Percentiles rank a stretch among this genome's conserved stretches.
Evolutionary conservation across 2,888 invertebrate species (phyloP).

Genomic region (Apantesis nais): DNA sequence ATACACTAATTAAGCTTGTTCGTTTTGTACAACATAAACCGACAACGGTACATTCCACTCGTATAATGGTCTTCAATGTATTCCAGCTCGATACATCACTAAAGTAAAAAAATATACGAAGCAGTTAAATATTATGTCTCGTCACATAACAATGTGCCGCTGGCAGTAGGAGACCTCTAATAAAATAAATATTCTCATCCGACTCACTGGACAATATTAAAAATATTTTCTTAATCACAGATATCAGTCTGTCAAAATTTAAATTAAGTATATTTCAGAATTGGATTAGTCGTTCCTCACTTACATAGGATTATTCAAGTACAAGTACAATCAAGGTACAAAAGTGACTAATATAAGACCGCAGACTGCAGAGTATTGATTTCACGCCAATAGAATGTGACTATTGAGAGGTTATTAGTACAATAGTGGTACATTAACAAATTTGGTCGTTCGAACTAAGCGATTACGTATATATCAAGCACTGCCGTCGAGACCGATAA

Average conservation of each 20-base stretch:
- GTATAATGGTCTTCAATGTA: constrained; percentile 57
- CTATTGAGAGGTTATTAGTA: constrained; percentile 68
- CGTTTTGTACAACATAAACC: constrained; percentile 69
- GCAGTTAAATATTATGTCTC: constrained; percentile 68
- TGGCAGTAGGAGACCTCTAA: constrained; percentile 83
- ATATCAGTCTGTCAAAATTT: constrained; percentile 86
- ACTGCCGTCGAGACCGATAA: constrained; percentile 70
- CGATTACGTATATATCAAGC: constrained; percentile 72
- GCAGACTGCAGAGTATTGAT: constrained; percentile 83
- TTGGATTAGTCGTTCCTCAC: constrained; percentile 82
- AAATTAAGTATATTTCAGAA: constrained; percentile 86
- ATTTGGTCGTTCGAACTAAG: constrained; percentile 77
- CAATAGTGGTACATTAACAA: constrained; percentile 68
- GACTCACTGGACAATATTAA: constrained; percentile 86
- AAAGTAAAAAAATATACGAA: constrained; percentile 74
- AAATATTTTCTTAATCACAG: constrained; percentile 86
- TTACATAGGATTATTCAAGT: constrained; percentile 81
- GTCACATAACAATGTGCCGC: constrained; percentile 72
- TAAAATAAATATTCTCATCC: constrained; percentile 84
- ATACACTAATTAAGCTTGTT: constrained; percentile 70
- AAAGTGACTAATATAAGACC: constrained; percentile 83
- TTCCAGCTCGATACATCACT: constrained; percentile 63
- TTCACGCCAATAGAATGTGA: constrained; percentile 70
- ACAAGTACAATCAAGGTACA: constrained; percentile 83
- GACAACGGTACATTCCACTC: constrained; percentile 56